These are phyloP conservation scores for Ophiothrix spiculata DNA, from an alignment of 35 echinoderm and acorn worm genomes.

Conservation along the genomic window DNA sequence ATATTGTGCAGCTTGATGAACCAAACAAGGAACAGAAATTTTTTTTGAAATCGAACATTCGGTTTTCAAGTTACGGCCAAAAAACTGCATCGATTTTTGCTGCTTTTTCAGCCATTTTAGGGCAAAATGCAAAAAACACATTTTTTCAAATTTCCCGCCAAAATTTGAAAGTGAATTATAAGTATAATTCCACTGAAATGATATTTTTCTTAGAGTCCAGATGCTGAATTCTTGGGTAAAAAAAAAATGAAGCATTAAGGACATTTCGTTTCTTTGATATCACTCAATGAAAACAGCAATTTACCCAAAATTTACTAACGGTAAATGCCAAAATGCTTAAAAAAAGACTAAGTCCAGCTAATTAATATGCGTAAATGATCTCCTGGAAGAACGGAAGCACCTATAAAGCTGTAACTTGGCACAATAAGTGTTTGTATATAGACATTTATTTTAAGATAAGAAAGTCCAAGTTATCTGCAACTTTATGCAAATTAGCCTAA, in stretches of 20 bases:
- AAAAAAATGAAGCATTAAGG: neutral
- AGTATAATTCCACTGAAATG: neutral
- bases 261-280: neutral
- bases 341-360: constrained; percentile 41
- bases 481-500: neutral
- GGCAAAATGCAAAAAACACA: constrained; percentile 13
- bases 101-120: constrained; percentile 6
- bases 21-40: constrained; percentile 5
- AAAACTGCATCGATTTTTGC: neutral
- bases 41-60: constrained; percentile 12
- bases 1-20: neutral
- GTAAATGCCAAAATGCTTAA: neutral
- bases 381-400: neutral
- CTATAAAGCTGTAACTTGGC: constrained; percentile 2
- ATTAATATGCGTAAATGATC: constrained; percentile 41
- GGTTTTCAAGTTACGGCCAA: constrained; percentile 22
- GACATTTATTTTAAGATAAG: neutral
- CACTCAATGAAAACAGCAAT: neutral
- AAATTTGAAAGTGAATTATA: neutral
- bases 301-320: neutral
- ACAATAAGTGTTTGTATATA: constrained; percentile 1
- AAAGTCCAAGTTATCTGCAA: neutral
- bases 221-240: neutral
- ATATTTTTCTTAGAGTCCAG: no score
- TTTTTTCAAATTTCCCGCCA: neutral